These are phyloP conservation scores for Pachydiplax longipennis DNA, from an alignment of 2,888 invertebrate genomes.

Conservation along the genomic window DNA sequence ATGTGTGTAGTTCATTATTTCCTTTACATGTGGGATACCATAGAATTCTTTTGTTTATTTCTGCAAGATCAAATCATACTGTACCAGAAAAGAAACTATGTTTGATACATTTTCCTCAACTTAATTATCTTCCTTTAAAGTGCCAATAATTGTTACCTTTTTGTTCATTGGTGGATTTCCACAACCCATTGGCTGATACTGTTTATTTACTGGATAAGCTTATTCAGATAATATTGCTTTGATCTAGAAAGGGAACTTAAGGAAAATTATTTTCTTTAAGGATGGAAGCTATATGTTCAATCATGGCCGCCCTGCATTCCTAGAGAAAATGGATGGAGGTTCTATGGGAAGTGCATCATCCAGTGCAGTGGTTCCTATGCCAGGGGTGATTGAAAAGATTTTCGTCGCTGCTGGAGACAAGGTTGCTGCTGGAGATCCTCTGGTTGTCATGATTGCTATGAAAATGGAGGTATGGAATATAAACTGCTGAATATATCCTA, in stretches of 20 bases:
- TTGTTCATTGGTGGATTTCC: too few relatives aligned
- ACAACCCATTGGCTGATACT: too few relatives aligned
- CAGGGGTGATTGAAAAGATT: constrained; percentile 92
- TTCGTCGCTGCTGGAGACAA: constrained; percentile 80
- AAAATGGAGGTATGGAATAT: constrained; percentile 87
- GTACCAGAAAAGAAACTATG: too few relatives aligned
- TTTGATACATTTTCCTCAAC: too few relatives aligned
- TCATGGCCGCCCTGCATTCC: constrained; percentile 69
- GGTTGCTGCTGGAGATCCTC: constrained; percentile 86
- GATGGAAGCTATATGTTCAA: constrained; percentile 72
- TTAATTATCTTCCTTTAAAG: too few relatives aligned
- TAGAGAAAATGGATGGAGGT: constrained; percentile 60
- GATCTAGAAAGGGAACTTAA: too few relatives aligned
- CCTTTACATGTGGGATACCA: too few relatives aligned
- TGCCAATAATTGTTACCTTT: too few relatives aligned
- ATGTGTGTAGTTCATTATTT: too few relatives aligned
- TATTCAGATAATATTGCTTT: too few relatives aligned
- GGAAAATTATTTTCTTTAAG: constrained; percentile 60
- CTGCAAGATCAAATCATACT: background rate
- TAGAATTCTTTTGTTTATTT: background rate
- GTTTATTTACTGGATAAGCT: too few relatives aligned
- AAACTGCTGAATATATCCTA: background rate
- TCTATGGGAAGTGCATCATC: constrained; percentile 61
- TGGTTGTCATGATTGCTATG: constrained; percentile 97
- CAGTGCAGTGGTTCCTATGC: constrained; percentile 86